Percentiles rank a stretch among this genome's conserved stretches.
These are phyloP conservation scores for Camponotus vicinus DNA, from an alignment of 1,140 invertebrate species.

Conservation along the genomic window DNA sequence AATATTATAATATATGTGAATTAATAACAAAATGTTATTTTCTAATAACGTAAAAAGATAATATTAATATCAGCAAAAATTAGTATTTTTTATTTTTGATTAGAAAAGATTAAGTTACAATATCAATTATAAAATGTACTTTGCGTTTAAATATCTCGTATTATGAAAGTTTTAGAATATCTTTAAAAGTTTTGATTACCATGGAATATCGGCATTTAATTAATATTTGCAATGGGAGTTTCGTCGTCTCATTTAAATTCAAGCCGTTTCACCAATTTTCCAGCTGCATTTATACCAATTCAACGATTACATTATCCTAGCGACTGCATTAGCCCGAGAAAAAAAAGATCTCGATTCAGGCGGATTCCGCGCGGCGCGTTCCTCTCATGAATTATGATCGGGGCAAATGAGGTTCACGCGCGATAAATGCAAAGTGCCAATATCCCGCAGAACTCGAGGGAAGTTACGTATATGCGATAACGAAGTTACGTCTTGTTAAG, in stretches of 20 bases:
- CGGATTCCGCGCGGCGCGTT: not conserved
- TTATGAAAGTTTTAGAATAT: not conserved
- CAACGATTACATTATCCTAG: not conserved
- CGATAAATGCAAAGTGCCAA: conserved; percentile 50
- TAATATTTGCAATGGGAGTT: not conserved
- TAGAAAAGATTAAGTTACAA: not conserved
- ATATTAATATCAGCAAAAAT: not conserved
- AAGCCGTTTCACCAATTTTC: not conserved
- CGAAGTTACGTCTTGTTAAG: conserved; percentile 55
- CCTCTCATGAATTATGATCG: conserved; percentile 33
- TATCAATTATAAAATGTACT: not conserved
- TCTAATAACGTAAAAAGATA: not conserved
- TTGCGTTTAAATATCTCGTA: not conserved
- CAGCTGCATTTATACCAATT: not conserved
- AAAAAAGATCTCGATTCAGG: not conserved
- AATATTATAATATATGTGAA: not conserved
- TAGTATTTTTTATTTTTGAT: not conserved
- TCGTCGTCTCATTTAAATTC: not conserved
- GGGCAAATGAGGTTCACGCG: conserved; percentile 37
- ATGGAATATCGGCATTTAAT: not conserved
- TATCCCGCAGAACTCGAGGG: not conserved
- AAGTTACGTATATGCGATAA: conserved; percentile 50
- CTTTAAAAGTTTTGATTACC: not conserved
- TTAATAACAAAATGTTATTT: conserved; percentile 6
- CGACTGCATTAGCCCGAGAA: conserved; percentile 13